A percentile compares a stretch with the other conserved stretches of the same genome.
Evolutionary conservation across 2,888 invertebrate genomes (phyloP).

Genomic region (Dichetophora obliterata): DNA sequence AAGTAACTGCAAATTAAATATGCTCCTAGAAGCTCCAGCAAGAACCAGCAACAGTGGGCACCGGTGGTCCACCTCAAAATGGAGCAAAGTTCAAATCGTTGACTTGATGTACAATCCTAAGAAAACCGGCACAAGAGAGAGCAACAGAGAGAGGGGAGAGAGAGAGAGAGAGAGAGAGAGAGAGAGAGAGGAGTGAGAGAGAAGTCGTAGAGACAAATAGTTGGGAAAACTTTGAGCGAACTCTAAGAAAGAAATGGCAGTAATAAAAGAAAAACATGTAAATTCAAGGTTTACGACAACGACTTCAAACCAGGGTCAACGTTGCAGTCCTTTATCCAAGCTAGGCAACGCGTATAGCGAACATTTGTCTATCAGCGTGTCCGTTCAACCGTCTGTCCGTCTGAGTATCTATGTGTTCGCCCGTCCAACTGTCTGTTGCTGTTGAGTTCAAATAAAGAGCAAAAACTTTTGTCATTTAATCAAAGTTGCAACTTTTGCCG

Average conservation of each 20-base stretch:
- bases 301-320: background rate
- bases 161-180: no score
- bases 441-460: constrained; percentile 24
- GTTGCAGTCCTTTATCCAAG: background rate
- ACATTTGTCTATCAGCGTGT: background rate
- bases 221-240: no score
- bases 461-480: constrained; percentile 31
- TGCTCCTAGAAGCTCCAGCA: background rate
- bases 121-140: background rate
- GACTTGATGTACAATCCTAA: constrained; percentile 1
- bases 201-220: background rate
- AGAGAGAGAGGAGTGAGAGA: background rate
- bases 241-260: background rate
- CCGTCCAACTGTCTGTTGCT: background rate
- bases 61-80: background rate
- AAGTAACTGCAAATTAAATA: constrained; percentile 19
- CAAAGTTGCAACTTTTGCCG: constrained; percentile 22
- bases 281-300: background rate
- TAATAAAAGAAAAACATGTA: background rate
- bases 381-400: background rate
- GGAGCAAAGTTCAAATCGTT: constrained; percentile 15
- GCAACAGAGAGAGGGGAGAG: background rate
- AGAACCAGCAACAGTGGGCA: background rate
- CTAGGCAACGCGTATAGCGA: background rate
- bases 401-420: background rate